A percentile compares a stretch with the other conserved stretches of the same genome.
Evolutionary conservation across 2,888 invertebrate genomes (phyloP).

Genomic region (Hanleya hanleyi): DNA sequence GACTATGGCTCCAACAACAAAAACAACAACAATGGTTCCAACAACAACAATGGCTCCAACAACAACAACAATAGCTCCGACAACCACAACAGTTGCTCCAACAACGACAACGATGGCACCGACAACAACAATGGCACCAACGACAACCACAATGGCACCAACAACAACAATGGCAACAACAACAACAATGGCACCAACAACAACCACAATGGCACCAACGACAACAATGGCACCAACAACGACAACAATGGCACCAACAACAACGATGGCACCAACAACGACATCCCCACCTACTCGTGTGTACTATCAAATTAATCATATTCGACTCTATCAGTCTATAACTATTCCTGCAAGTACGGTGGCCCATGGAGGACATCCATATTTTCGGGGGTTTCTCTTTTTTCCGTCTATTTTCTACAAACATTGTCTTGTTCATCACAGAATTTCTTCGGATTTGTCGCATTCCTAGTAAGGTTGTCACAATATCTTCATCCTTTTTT

Average conservation of each 20-base stretch:
- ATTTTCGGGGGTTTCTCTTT: no score
- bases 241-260: background rate
- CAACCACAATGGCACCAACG: background rate
- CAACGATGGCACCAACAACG: no score
- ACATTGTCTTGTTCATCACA: no score
- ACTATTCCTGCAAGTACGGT: no score
- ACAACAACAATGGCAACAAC: background rate
- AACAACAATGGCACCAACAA: background rate
- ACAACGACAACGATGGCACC: background rate
- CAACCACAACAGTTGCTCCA: background rate
- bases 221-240: constrained; percentile 4
- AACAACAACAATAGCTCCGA: background rate
- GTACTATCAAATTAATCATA: no score
- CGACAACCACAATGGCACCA: background rate
- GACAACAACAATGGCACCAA: background rate
- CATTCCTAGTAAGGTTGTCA: no score
- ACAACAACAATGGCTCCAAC: background rate
- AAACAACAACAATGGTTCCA: background rate
- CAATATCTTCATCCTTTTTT: no score
- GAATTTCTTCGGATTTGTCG: no score
- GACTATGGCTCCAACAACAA: background rate
- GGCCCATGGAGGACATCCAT: no score
- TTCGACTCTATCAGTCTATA: no score
- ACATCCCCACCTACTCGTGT: no score
- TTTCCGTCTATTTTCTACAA: no score